Percentiles rank a stretch among this genome's conserved stretches.
These are phyloP conservation scores for Tetropium fuscum DNA, from an alignment of 2,888 invertebrate species.

Conservation along the genomic window DNA sequence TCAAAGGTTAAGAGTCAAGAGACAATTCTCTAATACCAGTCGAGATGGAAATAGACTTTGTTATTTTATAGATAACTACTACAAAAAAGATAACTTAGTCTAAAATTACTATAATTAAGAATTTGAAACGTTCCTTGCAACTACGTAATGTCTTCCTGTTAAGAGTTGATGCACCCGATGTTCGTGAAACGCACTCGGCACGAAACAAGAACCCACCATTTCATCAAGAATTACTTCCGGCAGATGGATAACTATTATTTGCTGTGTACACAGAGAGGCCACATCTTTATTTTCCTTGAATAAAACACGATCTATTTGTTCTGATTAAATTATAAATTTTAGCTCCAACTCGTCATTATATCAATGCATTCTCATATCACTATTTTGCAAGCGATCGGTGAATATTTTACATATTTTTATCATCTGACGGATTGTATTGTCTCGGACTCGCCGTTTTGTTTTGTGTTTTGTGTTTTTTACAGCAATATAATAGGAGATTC, in stretches of 20 bases:
- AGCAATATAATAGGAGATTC: neutral
- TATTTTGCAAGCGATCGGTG: neutral
- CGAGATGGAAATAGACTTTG: no score
- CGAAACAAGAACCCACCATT: slow-evolving; percentile 12
- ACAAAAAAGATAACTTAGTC: no score
- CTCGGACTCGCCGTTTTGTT: neutral
- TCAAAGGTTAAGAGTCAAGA: no score
- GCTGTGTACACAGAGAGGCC: neutral
- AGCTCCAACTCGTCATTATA: neutral
- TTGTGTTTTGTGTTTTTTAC: neutral
- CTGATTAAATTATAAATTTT: slow-evolving; percentile 21
- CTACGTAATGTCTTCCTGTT: no score
- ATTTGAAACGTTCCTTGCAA: no score
- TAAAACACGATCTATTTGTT: slow-evolving; percentile 15
- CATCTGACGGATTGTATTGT: neutral
- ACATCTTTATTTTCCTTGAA: slow-evolving; percentile 19
- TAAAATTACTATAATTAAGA: no score
- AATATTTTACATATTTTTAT: slow-evolving; percentile 5
- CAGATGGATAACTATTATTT: slow-evolving; percentile 19
- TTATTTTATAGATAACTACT: no score
- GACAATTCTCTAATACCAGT: no score
- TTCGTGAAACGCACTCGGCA: slow-evolving; percentile 16
- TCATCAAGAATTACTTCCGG: slow-evolving; percentile 23
- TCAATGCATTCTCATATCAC: neutral
- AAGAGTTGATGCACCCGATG: no score